Conservation (phyloP, 2,797 vertebrate genomes). For the Peromyscus aztecus region DNA sequence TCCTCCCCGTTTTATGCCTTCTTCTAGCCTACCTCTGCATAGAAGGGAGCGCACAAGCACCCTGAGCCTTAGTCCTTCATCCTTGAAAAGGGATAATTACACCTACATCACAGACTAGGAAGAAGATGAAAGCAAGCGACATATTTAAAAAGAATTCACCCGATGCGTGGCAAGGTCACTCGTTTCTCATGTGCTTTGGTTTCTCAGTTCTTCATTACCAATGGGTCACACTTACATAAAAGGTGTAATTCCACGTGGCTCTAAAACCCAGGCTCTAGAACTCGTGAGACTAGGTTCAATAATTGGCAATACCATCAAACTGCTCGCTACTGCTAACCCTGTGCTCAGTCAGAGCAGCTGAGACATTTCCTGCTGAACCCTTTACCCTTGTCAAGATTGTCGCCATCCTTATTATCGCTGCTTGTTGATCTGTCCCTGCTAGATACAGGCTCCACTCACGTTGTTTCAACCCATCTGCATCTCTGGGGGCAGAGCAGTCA, state of each 20-base stretch:
- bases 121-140: slow-evolving; percentile 36
- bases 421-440: neutral
- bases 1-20: neutral
- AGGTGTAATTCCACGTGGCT: neutral
- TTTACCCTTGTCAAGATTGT: neutral
- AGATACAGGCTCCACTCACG: neutral
- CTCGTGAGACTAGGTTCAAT: neutral
- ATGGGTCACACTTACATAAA: neutral
- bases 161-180: neutral
- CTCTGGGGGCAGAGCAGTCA: neutral
- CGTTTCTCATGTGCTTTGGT: slow-evolving; percentile 10
- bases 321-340: neutral
- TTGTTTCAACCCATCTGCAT: neutral
- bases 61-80: neutral
- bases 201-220: neutral
- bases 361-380: neutral
- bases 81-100: slow-evolving; percentile 33
- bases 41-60: neutral
- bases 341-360: neutral
- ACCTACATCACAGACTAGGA: neutral
- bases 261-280: neutral
- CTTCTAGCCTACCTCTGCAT: neutral
- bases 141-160: slow-evolving; percentile 46
- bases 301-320: neutral
- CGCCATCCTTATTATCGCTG: no score